Percentiles rank a stretch among this genome's conserved stretches.
Conservation (phyloP, 2,797 vertebrate genomes). For the Acipenser ruthenus region DNA sequence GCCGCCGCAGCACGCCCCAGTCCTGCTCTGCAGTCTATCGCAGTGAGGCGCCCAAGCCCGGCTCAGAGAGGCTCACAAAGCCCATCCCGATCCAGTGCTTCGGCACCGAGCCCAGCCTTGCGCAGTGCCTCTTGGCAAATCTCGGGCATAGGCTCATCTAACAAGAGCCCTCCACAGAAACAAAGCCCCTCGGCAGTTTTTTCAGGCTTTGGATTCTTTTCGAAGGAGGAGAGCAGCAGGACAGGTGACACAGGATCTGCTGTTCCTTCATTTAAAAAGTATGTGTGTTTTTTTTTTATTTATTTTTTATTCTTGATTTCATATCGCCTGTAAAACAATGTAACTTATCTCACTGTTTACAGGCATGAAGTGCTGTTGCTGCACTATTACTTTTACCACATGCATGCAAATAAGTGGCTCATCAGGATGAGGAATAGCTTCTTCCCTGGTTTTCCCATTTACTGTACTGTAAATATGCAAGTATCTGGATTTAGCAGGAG, state of each 20-base stretch:
- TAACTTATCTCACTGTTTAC: no score
- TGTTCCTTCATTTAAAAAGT: slow-evolving; percentile 66
- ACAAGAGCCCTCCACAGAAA: slow-evolving; percentile 64
- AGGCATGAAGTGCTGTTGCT: no score
- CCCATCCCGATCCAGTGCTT: slow-evolving; percentile 51
- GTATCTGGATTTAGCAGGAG: no score
- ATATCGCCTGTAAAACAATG: no score
- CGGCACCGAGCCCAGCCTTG: slow-evolving; percentile 55
- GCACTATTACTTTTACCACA: no score
- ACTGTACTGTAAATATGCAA: no score
- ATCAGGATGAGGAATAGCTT: no score
- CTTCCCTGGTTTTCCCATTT: no score
- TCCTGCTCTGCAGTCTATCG: slow-evolving; percentile 53
- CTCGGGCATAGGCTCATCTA: slow-evolving; percentile 35
- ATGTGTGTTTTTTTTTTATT: slow-evolving; percentile 33
- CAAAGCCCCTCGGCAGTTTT: slow-evolving; percentile 53
- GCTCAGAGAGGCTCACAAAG: slow-evolving; percentile 56
- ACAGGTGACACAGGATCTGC: slow-evolving; percentile 52
- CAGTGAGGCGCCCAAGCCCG: slow-evolving; percentile 62
- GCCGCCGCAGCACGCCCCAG: slow-evolving; percentile 25
- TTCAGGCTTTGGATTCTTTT: slow-evolving; percentile 59
- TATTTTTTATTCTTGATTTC: background rate
- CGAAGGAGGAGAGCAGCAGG: slow-evolving; percentile 45
- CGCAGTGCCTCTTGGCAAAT: slow-evolving; percentile 65
- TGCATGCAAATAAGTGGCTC: no score